phyloP scores from a whole-genome alignment of 2,797 vertebrate species.

The Petrocephalus schoutedeni region DNA sequence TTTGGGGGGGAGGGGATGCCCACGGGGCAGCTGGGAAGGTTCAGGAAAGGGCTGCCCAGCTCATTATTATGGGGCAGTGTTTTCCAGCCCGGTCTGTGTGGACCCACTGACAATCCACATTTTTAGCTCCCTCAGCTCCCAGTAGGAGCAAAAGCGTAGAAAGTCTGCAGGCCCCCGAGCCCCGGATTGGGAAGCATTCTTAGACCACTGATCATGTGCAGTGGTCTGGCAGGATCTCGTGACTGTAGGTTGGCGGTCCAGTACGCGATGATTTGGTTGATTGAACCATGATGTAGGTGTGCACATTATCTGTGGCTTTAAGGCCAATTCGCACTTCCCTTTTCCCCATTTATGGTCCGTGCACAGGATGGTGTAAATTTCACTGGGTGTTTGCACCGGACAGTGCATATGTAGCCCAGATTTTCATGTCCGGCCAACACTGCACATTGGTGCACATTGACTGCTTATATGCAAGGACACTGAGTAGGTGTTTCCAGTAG shows the following conservation, averaged over 20 bases:
- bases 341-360: background rate
- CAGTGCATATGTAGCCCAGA: background rate
- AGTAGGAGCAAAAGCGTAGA: background rate
- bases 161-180: background rate
- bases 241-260: background rate
- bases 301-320: too few species aligned
- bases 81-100: background rate
- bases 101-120: background rate
- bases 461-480: background rate
- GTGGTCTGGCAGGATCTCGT: background rate
- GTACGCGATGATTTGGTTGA: background rate
- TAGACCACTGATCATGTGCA: background rate
- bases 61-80: background rate
- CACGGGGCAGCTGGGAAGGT: constrained; percentile 37
- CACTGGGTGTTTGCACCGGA: background rate
- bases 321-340: background rate
- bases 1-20: constrained; percentile 11
- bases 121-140: background rate
- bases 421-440: background rate
- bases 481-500: background rate
- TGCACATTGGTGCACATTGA: background rate
- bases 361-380: background rate
- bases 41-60: constrained; percentile 29
- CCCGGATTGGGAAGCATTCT: background rate
- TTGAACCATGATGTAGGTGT: too few species aligned